A percentile compares a stretch with the other conserved stretches of the same genome.
Conservation (phyloP, 1,140 invertebrate species). For the Paraescarpia echinospica region DNA sequence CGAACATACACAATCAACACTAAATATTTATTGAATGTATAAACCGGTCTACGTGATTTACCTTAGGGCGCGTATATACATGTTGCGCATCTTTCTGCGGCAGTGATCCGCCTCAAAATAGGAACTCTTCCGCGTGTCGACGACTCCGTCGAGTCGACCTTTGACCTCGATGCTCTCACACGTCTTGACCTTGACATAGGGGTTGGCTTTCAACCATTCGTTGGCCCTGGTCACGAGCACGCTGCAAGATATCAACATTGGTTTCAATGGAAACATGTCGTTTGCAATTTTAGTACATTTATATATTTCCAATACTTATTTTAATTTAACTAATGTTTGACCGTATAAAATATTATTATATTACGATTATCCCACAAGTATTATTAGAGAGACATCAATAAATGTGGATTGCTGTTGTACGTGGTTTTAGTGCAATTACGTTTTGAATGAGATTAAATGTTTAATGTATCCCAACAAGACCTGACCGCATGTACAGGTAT, state of each 20-base stretch:
- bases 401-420: too few relatives aligned
- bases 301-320: too few relatives aligned
- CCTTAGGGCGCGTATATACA: slow-evolving; percentile 31
- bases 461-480: too few relatives aligned
- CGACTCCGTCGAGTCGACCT: slow-evolving; percentile 30
- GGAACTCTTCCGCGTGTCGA: slow-evolving; percentile 30
- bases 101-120: slow-evolving; percentile 32
- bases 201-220: slow-evolving; percentile 25
- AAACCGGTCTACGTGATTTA: not conserved
- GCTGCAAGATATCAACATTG: slow-evolving; percentile 12
- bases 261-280: not conserved
- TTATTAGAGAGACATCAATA: too few relatives aligned
- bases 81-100: slow-evolving; percentile 28
- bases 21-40: too few relatives aligned
- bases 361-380: too few relatives aligned
- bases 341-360: too few relatives aligned
- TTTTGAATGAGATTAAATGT: too few relatives aligned
- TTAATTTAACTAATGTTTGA: too few relatives aligned
- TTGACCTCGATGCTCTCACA: slow-evolving; percentile 33
- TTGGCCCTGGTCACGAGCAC: slow-evolving; percentile 26
- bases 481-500: too few relatives aligned
- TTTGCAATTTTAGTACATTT: too few relatives aligned
- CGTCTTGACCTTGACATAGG: slow-evolving; percentile 27
- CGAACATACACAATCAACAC: not conserved
- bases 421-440: too few relatives aligned